A percentile compares a stretch with the other conserved stretches of the same genome.
phyloP scores from a whole-genome alignment of 2,797 vertebrate species.

The Florisuga fusca region DNA sequence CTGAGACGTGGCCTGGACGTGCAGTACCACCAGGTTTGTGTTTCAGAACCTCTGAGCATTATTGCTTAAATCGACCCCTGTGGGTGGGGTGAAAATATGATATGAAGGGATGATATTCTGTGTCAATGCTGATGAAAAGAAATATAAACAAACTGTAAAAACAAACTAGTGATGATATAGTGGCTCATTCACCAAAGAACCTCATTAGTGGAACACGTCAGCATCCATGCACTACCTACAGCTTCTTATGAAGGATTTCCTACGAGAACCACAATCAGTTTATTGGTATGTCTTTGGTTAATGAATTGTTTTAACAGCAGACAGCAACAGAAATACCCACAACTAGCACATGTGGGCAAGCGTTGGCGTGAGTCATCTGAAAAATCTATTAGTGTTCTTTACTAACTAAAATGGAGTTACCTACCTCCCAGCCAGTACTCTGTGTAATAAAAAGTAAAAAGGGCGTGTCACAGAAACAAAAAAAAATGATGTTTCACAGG shows the following conservation, averaged over 20 bases:
- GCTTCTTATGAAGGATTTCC: constrained; percentile 68
- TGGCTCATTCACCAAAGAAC: constrained; percentile 90
- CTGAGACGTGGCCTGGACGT: background rate
- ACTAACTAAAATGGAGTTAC: constrained; percentile 89
- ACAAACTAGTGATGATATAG: constrained; percentile 79
- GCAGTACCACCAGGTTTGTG: background rate
- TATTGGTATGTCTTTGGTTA: constrained; percentile 90
- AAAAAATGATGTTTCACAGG: constrained; percentile 61
- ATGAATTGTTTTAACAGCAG: constrained; percentile 90
- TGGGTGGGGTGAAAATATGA: constrained; percentile 84
- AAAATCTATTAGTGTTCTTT: constrained; percentile 84
- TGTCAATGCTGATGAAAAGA: constrained; percentile 83
- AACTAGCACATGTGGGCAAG: constrained; percentile 94
- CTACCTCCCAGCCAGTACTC: constrained; percentile 99
- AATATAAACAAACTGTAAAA: constrained; percentile 76
- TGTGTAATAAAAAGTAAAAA: constrained; percentile 97
- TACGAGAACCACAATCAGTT: constrained; percentile 74
- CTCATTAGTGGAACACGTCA: constrained; percentile 89
- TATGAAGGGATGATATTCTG: constrained; percentile 76
- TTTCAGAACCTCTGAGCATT: constrained; percentile 64
- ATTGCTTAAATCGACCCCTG: constrained; percentile 97
- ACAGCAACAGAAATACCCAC: constrained; percentile 88
- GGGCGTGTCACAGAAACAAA: constrained; percentile 81
- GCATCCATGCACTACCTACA: constrained; percentile 94
- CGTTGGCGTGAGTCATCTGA: constrained; percentile 83